A percentile compares a stretch with the other conserved stretches of the same genome.
These are phyloP conservation scores for Ceratotherium simum DNA, from an alignment of 2,113 vertebrate genomes.

Conservation along the genomic window DNA sequence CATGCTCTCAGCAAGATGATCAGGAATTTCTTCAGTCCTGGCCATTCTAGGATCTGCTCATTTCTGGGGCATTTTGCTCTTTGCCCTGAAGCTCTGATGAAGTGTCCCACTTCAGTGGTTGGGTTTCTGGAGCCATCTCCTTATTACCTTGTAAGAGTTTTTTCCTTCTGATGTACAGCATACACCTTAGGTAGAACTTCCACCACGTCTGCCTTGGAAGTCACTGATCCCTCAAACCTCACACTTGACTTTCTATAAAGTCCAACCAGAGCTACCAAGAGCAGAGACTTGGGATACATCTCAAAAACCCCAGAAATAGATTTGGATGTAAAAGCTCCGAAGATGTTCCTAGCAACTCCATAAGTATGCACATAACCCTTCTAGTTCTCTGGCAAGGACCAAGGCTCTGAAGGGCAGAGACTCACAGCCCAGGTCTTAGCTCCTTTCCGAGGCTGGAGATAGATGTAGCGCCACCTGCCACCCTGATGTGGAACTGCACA, in stretches of 20 bases:
- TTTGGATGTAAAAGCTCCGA: neutral
- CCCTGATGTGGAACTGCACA: neutral
- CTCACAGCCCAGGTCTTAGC: neutral
- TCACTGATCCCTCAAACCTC: neutral
- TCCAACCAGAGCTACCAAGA: neutral
- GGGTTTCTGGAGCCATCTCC: neutral
- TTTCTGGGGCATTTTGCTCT: constrained; percentile 28
- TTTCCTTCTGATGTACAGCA: neutral
- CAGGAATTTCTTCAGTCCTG: neutral
- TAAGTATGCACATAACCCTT: neutral
- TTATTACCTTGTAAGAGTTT: neutral
- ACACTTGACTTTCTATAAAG: constrained; percentile 23
- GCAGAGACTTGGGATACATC: neutral
- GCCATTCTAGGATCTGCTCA: neutral
- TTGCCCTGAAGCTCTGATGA: neutral
- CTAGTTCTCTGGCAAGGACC: neutral
- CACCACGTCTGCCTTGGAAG: neutral
- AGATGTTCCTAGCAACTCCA: neutral
- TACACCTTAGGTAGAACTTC: neutral
- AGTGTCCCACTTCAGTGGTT: neutral
- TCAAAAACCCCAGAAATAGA: neutral
- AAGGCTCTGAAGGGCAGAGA: neutral
- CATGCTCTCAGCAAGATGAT: neutral
- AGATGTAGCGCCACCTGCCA: neutral
- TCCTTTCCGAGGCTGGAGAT: neutral